Percentiles rank a stretch among this genome's conserved stretches.
These are phyloP conservation scores for Lamprotornis superbus DNA, from an alignment of 2,113 vertebrate species.

Conservation along the genomic window DNA sequence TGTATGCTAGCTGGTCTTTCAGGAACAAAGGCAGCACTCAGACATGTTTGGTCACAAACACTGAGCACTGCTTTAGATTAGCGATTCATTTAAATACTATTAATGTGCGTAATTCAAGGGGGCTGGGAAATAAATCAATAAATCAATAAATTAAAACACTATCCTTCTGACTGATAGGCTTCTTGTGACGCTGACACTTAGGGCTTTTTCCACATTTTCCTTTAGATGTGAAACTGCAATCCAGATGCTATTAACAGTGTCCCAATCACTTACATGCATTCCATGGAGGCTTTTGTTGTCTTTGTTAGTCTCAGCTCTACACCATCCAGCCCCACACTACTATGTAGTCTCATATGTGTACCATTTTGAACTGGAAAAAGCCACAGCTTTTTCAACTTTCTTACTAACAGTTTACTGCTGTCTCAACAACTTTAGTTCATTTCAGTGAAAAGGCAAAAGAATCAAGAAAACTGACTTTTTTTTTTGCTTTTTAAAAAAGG, in stretches of 20 bases:
- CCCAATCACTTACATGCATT: not conserved
- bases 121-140: not conserved
- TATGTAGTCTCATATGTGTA: not conserved
- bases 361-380: not conserved
- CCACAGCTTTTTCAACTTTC: not conserved
- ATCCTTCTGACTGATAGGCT: not conserved
- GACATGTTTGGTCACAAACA: not conserved
- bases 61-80: constrained; percentile 25
- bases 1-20: not conserved
- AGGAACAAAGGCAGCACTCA: not conserved
- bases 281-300: not conserved
- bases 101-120: not conserved
- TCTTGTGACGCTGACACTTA: not conserved
- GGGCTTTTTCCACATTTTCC: not conserved
- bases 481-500: not conserved
- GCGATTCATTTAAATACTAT: constrained; percentile 12
- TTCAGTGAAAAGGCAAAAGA: not conserved
- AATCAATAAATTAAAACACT: not conserved
- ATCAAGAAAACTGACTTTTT: not conserved
- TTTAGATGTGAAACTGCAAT: not conserved
- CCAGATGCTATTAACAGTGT: not conserved
- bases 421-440: not conserved
- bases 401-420: not conserved
- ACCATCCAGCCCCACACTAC: not conserved
- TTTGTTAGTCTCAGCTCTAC: not conserved